Base-by-base conservation (phyloP, 2,888 invertebrate species). In the Caenorhabditis sp. region DNA sequence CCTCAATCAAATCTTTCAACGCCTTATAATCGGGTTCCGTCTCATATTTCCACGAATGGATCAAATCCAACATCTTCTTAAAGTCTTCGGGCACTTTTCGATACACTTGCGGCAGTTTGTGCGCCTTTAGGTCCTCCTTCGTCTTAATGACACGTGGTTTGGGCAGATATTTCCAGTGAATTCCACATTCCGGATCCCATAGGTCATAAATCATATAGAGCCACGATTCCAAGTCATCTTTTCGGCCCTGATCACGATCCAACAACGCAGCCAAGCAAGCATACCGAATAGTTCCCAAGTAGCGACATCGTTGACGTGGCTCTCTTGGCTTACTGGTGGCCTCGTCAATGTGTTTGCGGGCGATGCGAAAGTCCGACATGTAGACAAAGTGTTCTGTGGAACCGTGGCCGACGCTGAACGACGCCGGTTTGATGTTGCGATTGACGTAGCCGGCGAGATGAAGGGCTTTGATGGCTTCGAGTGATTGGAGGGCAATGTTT, bases 151-250 rank as follows among this genome's bases (percentile, higher is more conserved):
- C 12, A 10, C 25, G 21, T 10, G 38, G 43, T 38, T 60, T 60
- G 10, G 60, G 14, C 38, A 59, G 26, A 59, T 59, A 59, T 12
- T 31, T 63, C 71, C 71, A 71, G 36, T 49, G 50, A 20, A 71
- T 25, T 5, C 67, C 71, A 52, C 63, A 50, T 17, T 63, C 63
- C 17, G 27, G 54, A 67, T 71, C 71, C n/a, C 56, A 25, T 23
- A 71, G 1, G n/a, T 71, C 71, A 26, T 67, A 71, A 21, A 72
- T 3, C 72, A 68, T 72, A 23, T 72, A 72, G 10, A 72, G 64
- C 72, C 72, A 72, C 25, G 72, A 67, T 23, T 72, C 72, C 31
- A 72, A 14, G 25, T 72, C 72, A 53, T 72, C 72, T 21, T 64
- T 64, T 25, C 72, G 43, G 17, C 67, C 67, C 20, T 72, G 72